Conservation (phyloP, 1,140 invertebrate genomes). For the Bathynomus jamesi region DNA sequence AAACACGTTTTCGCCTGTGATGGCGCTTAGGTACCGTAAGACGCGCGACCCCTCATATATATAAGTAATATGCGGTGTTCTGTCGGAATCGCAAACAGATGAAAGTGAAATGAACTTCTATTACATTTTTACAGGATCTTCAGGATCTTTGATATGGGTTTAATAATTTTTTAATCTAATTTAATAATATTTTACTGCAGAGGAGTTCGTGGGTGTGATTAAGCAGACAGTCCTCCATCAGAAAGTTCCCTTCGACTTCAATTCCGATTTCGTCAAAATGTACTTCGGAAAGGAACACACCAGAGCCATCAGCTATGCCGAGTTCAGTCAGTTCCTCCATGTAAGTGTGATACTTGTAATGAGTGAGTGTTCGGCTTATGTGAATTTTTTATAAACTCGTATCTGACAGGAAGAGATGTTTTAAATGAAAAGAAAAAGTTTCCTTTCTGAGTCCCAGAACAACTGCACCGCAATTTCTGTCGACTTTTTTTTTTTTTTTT, state of each 20-base stretch:
- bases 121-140: too few relatives aligned
- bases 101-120: too few relatives aligned
- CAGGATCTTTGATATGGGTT: too few relatives aligned
- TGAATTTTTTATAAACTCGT: background rate
- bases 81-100: too few relatives aligned
- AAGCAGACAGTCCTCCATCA: slow-evolving; percentile 84
- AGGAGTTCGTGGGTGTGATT: slow-evolving; percentile 92
- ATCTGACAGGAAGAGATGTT: background rate
- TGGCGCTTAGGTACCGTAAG: too few relatives aligned
- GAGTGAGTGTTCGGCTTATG: background rate
- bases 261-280: slow-evolving; percentile 87
- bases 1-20: too few relatives aligned
- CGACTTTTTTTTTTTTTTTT: too few relatives aligned
- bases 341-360: slow-evolving; percentile 46
- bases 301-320: slow-evolving; percentile 79
- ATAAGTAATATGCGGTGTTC: too few relatives aligned
- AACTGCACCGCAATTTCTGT: too few relatives aligned
- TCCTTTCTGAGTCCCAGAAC: background rate
- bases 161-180: background rate
- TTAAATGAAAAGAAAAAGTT: background rate
- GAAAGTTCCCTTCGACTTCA: slow-evolving; percentile 91
- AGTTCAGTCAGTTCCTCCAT: slow-evolving; percentile 97
- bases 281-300: slow-evolving; percentile 96
- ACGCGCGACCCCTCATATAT: too few relatives aligned
- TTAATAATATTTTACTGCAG: slow-evolving; percentile 48